These are phyloP conservation scores for Eupithecia abbreviata DNA, from an alignment of 2,888 invertebrate genomes.

Conservation along the genomic window DNA sequence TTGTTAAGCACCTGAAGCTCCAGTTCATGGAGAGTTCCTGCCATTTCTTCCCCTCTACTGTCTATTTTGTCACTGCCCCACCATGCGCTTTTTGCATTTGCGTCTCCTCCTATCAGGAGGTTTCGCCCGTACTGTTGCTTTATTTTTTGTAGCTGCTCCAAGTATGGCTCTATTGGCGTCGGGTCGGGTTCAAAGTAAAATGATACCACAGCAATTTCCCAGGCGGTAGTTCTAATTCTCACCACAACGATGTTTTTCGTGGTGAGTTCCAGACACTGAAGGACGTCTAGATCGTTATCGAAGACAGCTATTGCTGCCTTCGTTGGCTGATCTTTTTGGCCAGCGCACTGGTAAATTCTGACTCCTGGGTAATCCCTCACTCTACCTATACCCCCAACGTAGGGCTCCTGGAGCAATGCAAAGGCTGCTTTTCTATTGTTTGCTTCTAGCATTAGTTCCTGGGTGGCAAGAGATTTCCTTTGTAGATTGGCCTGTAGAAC, in stretches of 20 bases:
- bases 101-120: slow-evolving; percentile 7
- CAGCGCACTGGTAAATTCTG: slow-evolving; percentile 17
- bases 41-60: slow-evolving; percentile 1
- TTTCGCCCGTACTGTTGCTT: neutral
- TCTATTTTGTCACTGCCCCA: neutral
- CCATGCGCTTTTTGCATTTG: neutral
- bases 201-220: slow-evolving; percentile 9
- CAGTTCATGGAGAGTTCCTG: neutral
- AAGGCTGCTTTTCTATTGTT: neutral
- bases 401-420: neutral
- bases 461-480: neutral
- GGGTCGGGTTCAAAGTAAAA: slow-evolving; percentile 13
- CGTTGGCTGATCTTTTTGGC: neutral
- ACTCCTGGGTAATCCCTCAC: slow-evolving; percentile 10
- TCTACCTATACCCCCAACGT: neutral
- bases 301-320: slow-evolving; percentile 25
- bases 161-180: slow-evolving; percentile 13
- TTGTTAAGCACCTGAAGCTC: neutral
- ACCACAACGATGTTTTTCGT: slow-evolving; percentile 5
- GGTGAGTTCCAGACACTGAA: neutral
- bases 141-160: slow-evolving; percentile 8
- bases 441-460: neutral
- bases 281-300: slow-evolving; percentile 4
- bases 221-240: neutral
- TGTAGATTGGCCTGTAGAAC: neutral